A percentile compares a stretch with the other conserved stretches of the same genome.
These are phyloP conservation scores for Schizopygopsis malacanthus DNA, from an alignment of 2,797 vertebrate species.

Conservation along the genomic window DNA sequence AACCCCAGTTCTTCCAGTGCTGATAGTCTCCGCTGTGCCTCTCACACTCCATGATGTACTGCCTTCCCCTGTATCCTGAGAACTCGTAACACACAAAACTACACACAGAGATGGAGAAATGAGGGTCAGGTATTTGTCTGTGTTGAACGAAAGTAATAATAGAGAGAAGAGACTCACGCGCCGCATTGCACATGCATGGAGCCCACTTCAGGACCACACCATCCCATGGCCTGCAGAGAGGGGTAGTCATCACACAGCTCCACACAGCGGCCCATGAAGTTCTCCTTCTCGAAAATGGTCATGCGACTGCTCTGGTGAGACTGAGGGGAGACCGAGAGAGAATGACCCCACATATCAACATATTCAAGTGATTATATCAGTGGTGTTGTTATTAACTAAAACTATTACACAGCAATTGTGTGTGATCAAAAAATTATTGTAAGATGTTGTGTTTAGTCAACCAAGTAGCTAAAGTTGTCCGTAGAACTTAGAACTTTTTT, in stretches of 20 bases:
- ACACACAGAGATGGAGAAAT: constrained; percentile 3
- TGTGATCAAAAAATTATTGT: too few species aligned
- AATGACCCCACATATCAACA: background rate
- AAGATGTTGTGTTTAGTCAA: too few species aligned
- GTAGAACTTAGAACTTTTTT: background rate
- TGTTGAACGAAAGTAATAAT: background rate
- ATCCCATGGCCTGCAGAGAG: constrained; percentile 86
- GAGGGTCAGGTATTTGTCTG: background rate
- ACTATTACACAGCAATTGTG: too few species aligned
- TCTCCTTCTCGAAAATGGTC: constrained; percentile 71
- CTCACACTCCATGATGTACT: constrained; percentile 88
- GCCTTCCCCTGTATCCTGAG: constrained; percentile 84
- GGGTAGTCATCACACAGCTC: constrained; percentile 85
- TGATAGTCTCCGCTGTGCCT: constrained; percentile 84
- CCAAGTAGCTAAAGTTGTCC: too few species aligned
- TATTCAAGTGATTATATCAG: background rate
- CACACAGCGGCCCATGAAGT: constrained; percentile 81
- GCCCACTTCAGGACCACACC: constrained; percentile 80
- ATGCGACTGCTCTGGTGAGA: constrained; percentile 65
- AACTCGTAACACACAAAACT: constrained; percentile 86
- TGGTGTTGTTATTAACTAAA: background rate
- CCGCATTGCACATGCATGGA: constrained; percentile 86
- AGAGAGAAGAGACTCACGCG: constrained; percentile 74
- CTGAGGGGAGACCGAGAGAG: constrained; percentile 24
- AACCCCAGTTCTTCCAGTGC: constrained; percentile 84